phyloP scores from a whole-genome alignment of 1,140 invertebrate genomes.

The Potamilus streckersoni region DNA sequence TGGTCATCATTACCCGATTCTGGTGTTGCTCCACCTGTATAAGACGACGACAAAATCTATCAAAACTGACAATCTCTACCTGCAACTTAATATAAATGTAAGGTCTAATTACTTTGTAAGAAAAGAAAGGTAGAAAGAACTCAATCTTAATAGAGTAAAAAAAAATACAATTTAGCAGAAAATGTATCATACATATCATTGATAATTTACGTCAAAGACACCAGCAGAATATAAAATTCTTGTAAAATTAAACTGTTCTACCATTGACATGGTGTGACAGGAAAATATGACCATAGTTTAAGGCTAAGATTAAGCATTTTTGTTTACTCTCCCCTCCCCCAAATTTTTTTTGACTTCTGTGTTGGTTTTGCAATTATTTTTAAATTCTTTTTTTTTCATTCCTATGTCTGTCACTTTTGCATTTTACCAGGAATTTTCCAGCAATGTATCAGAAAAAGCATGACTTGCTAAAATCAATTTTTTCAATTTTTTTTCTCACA shows the following conservation, averaged over 20 bases:
- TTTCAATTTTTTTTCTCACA: no score
- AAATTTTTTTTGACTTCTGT: no score
- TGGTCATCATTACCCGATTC: constrained; percentile 73
- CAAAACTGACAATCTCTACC: not conserved
- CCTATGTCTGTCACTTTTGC: no score
- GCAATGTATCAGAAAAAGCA: no score
- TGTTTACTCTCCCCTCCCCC: no score
- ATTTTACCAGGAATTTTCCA: no score
- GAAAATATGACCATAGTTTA: not conserved
- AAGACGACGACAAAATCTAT: not conserved
- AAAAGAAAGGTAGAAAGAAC: not conserved
- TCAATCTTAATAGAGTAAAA: not conserved
- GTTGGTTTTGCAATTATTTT: no score
- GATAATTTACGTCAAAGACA: not conserved
- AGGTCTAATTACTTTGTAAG: not conserved
- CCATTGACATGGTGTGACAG: not conserved
- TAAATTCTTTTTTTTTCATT: no score
- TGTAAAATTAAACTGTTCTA: not conserved
- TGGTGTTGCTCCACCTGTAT: not conserved
- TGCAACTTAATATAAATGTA: not conserved
- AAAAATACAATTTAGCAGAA: not conserved
- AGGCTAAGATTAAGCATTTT: no score
- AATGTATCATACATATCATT: no score
- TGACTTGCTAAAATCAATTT: no score
- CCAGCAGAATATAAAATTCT: constrained; percentile 8